Evolutionary conservation across 1,140 invertebrate species (phyloP), one percentile per base, ranked within the genome.

Genomic region (Heliconius hermathena): DNA sequence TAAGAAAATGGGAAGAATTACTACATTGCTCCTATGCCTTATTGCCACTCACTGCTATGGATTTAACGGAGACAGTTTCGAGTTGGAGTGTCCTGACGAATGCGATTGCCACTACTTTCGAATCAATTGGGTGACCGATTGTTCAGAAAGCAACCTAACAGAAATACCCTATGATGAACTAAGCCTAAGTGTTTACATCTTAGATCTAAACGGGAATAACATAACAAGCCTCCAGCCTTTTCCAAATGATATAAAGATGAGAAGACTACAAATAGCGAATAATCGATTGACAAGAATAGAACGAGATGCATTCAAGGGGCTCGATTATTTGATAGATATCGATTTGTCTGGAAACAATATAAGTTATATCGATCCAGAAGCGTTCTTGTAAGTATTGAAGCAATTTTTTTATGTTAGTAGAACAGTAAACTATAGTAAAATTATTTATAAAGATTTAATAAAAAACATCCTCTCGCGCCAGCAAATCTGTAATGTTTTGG

Each of bases 81-180:
- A 97, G 81, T 91, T 96, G 82, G 96, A 96, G 83, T 97, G 96
- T 84, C 96, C 96, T 1, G 96, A 96, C 79, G 97, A 97, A 82
- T 97, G 97, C 85, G 96, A 97, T 87, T 97, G 97, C 87, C 96
- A 97, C 93, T 97, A 97, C 91, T 97, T 97, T 91, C 95, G 97
- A 77, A 96, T 97, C 87, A 97, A 97, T 90, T 97, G 96, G 96
- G 96, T 97, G 79, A 97, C 96, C 1, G 97, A 97, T 83, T 97
- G 97, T 84, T 97, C 97, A 0, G 96, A 97, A 85, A 97, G 96
- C 89, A 97, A 97, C 88, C 93, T 97, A n/a, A 97, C 97, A 2
- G 94, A 95, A 74, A 96, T 97, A 29, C 96, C 97, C 0, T 96
- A 96, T 86, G 94, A 95, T 33, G 96, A 97, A 80, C 94, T 97